Conservation (phyloP, 2,888 invertebrate species). For the Zele albiditarsus region DNA sequence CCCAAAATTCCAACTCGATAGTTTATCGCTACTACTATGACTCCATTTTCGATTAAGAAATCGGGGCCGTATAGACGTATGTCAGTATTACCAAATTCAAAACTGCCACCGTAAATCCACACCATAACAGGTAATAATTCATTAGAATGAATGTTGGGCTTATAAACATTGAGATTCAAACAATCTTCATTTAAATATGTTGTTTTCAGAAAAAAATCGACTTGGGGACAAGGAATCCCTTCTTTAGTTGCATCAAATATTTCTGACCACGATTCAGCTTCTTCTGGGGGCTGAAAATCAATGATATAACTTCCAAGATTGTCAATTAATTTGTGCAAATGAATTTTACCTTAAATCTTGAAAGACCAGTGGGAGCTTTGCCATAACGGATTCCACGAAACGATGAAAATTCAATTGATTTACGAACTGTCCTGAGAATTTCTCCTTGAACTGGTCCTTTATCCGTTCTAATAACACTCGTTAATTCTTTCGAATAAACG, state of each 20-base stretch:
- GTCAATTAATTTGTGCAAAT: neutral
- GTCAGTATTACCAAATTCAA: constrained; percentile 44
- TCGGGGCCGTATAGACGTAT: constrained; percentile 52
- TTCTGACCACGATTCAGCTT: too few relatives aligned
- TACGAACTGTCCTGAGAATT: constrained; percentile 46
- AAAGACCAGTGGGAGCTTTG: constrained; percentile 52
- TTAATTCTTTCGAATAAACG: constrained; percentile 5
- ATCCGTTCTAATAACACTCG: constrained; percentile 50
- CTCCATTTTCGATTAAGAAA: constrained; percentile 55
- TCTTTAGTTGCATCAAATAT: too few relatives aligned
- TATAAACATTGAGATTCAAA: constrained; percentile 57
- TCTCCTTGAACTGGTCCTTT: constrained; percentile 55
- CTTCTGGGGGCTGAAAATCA: constrained; percentile 47
- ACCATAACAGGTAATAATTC: too few relatives aligned
- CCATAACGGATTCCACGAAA: constrained; percentile 61
- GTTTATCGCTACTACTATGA: constrained; percentile 56
- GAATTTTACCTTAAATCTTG: constrained; percentile 59
- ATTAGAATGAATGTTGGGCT: constrained; percentile 52
- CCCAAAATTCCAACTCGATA: constrained; percentile 57
- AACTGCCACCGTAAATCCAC: constrained; percentile 57
- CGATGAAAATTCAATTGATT: constrained; percentile 47
- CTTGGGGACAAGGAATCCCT: constrained; percentile 52
- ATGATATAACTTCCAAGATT: neutral
- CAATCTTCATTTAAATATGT: constrained; percentile 58
- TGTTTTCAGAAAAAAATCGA: neutral